phyloP scores from a whole-genome alignment of 2,113 vertebrate genomes.

The Lepisosteus oculatus region DNA sequence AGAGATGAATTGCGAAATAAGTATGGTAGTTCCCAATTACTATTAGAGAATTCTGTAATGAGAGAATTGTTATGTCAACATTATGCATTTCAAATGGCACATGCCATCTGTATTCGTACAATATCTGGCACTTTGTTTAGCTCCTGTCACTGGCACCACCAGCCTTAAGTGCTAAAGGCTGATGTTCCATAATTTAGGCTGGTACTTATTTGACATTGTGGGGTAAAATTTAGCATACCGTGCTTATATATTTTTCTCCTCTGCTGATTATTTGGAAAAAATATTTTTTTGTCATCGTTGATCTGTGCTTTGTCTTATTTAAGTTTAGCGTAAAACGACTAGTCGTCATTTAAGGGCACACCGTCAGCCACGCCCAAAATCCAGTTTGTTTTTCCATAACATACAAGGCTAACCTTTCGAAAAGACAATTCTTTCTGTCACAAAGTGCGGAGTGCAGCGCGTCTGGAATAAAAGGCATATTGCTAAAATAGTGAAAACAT shows the following conservation, averaged over 20 bases:
- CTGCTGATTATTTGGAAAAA: too few species aligned
- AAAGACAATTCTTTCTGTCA: slow-evolving; percentile 22
- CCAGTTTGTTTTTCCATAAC: slow-evolving; percentile 34
- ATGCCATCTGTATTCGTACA: too few species aligned
- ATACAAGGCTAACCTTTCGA: not conserved
- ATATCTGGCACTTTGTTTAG: too few species aligned
- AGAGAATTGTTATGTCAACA: not conserved
- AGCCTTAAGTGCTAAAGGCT: too few species aligned
- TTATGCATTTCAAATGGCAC: too few species aligned
- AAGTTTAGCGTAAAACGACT: not conserved
- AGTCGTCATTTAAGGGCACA: not conserved
- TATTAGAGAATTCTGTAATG: not conserved
- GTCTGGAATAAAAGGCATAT: slow-evolving; percentile 24
- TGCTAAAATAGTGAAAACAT: slow-evolving; percentile 50
- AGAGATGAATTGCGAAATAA: not conserved
- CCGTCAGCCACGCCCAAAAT: slow-evolving; percentile 31
- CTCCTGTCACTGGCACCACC: too few species aligned
- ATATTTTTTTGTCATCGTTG: too few species aligned
- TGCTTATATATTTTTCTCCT: too few species aligned
- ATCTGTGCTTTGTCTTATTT: not conserved
- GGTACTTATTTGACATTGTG: too few species aligned
- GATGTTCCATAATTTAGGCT: too few species aligned
- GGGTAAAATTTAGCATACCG: too few species aligned
- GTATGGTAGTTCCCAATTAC: not conserved
- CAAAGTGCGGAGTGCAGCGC: slow-evolving; percentile 35